A percentile compares a stretch with the other conserved stretches of the same genome.
Conservation (phyloP, 2,888 invertebrate species). For the Hoplodrina ambigua region DNA sequence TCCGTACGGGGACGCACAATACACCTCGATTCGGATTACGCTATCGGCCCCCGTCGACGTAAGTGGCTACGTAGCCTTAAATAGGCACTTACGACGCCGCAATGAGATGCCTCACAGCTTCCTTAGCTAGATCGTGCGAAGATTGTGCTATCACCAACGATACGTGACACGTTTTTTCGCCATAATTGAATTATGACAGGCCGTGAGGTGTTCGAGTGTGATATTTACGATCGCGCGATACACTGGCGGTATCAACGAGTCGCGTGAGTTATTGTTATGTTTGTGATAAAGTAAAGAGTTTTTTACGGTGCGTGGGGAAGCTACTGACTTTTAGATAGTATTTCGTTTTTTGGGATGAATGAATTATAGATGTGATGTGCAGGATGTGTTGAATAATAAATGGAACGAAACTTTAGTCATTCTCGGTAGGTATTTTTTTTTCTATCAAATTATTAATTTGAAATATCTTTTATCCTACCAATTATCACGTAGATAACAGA, state of each 20-base stretch:
- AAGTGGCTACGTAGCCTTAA: conserved; percentile 84
- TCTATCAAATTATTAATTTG: not conserved
- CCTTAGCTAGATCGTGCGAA: conserved; percentile 80
- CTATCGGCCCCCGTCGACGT: conserved; percentile 81
- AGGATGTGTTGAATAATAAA: conserved; percentile 35
- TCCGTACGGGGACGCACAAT: conserved; percentile 80
- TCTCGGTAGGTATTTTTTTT: not conserved
- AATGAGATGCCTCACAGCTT: conserved; percentile 85
- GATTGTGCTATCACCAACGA: conserved; percentile 83
- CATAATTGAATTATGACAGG: conserved; percentile 86
- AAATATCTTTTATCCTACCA: not conserved
- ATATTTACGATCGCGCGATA: conserved; percentile 74
- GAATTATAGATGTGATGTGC: conserved; percentile 37
- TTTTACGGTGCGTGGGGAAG: conserved; percentile 59
- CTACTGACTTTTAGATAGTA: conserved; percentile 48
- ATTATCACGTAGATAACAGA: conserved; percentile 7
- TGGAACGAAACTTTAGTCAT: not conserved
- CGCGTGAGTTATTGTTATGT: conserved; percentile 66
- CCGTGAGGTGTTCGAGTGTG: conserved; percentile 70
- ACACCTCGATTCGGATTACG: conserved; percentile 86
- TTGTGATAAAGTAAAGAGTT: conserved; percentile 67
- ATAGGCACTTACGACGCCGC: conserved; percentile 86
- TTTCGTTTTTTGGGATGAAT: conserved; percentile 53
- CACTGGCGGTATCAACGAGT: conserved; percentile 63
- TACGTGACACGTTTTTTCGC: conserved; percentile 81